These are phyloP conservation scores for Pedicia rivosa DNA, from an alignment of 2,888 invertebrate species.

Conservation along the genomic window DNA sequence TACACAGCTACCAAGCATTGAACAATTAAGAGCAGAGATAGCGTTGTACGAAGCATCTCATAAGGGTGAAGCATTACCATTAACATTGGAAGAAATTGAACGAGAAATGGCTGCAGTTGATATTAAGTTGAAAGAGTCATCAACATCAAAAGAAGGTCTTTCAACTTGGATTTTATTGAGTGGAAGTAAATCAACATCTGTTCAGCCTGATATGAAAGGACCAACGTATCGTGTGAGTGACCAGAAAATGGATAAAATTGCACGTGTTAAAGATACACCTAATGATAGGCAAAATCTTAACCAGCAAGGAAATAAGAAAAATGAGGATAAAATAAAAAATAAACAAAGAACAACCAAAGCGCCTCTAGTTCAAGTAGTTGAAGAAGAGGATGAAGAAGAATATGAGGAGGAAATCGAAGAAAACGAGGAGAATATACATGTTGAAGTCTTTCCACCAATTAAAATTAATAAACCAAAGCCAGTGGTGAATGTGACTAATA, in stretches of 20 bases:
- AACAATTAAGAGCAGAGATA: background rate
- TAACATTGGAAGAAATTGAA: conserved; percentile 45
- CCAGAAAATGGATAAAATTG: conserved; percentile 12
- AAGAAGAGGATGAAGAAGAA: conserved; percentile 7
- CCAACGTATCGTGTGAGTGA: conserved; percentile 7
- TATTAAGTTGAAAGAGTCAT: conserved; percentile 26
- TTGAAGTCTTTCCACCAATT: background rate
- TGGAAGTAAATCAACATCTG: conserved; percentile 30
- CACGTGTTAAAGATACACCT: conserved; percentile 10
- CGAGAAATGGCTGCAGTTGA: conserved; percentile 26
- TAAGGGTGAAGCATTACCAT: conserved; percentile 48
- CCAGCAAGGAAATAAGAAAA: conserved; percentile 18
- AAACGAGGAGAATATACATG: background rate
- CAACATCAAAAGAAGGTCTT: conserved; percentile 46
- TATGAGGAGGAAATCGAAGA: background rate
- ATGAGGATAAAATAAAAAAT: conserved; percentile 18
- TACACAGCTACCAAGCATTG: no score
- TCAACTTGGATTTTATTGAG: conserved; percentile 65
- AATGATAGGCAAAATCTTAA: conserved; percentile 10
- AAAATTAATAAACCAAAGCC: no score
- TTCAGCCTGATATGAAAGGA: conserved; percentile 17
- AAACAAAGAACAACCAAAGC: conserved; percentile 19
- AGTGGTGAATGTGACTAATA: no score
- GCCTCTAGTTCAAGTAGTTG: conserved; percentile 14
- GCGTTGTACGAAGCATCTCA: conserved; percentile 34